Base-by-base conservation (phyloP, 2,888 invertebrate genomes). In the Metallyticus violacea region DNA sequence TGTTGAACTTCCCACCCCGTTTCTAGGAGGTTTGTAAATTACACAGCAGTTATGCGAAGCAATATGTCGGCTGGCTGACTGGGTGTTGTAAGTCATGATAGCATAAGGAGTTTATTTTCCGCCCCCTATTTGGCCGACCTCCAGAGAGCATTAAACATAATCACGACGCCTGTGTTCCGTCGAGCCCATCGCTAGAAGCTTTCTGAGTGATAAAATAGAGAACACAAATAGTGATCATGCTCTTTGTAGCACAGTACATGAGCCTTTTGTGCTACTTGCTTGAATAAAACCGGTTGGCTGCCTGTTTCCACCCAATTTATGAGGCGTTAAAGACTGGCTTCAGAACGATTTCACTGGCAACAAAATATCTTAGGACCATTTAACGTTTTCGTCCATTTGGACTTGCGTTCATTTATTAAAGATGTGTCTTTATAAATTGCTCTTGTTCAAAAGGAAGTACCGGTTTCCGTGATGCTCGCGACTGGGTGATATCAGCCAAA, bases 141-240 rank as follows among this genome's bases (percentile, higher is more conserved):
- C 82, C 82, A 76, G 26, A 22, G 62, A 82, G 82, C 27, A 82
- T 82, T 76, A 82, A 26, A 82, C 82, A 76, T 82, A 82, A 82
- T 76, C 62, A 82, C 29, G 82, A 7, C 82, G 82, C 40, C 82
- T 81, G 81, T 62, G 81, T 81, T 26, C 81, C 26, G 25, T 30
- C 81, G 26, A 3, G 26, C 82, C 62, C 76, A 9, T 9, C 26
- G 29, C n/a, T n/a, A n/a, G n/a, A n/a, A n/a, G n/a, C n/a, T n/a
- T n/a, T n/a, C n/a, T n/a, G n/a, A 6, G n/a, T 30, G 15, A 79
- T 15, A 26, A 79, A 79, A 79, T 26, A 79, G 4, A 77, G n/a
- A 77, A 25, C 77, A 25, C 77, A 6, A 77, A 6, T 25, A 77
- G n/a, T 2, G 7, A 62, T 62, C 30, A 30, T 30, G 30, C 30